Evolutionary conservation across 2,797 vertebrate genomes (phyloP).

Genomic region (Malurus splendens): DNA sequence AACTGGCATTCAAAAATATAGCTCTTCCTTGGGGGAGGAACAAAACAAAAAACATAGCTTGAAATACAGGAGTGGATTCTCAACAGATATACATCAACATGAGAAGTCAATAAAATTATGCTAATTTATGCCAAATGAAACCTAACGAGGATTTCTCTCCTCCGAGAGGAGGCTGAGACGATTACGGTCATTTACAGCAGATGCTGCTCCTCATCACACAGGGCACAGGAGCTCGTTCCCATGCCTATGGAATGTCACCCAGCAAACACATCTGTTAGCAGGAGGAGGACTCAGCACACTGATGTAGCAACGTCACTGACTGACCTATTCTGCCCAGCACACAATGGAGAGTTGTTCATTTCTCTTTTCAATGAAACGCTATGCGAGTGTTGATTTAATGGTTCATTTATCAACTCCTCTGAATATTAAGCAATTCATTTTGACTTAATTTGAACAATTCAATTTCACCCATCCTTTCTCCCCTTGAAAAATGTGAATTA

Average conservation of each 20-base stretch:
- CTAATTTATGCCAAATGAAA: neutral
- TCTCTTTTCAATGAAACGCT: constrained; percentile 29
- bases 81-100: neutral
- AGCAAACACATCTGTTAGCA: neutral
- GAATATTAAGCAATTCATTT: constrained; percentile 55
- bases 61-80: neutral
- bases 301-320: neutral
- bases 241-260: neutral
- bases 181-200: neutral
- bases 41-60: neutral
- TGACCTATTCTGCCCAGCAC: neutral
- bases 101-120: neutral
- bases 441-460: constrained; percentile 46
- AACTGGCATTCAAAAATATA: neutral
- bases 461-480: constrained; percentile 17
- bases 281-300: neutral
- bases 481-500: constrained; percentile 10
- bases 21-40: neutral
- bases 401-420: constrained; percentile 44
- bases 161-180: neutral
- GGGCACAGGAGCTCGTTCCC: neutral
- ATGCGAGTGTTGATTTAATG: constrained; percentile 48
- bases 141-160: neutral
- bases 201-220: neutral
- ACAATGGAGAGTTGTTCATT: constrained; percentile 17